Evolutionary conservation across 2,888 invertebrate genomes (phyloP).

Genomic region (Dione juno): DNA sequence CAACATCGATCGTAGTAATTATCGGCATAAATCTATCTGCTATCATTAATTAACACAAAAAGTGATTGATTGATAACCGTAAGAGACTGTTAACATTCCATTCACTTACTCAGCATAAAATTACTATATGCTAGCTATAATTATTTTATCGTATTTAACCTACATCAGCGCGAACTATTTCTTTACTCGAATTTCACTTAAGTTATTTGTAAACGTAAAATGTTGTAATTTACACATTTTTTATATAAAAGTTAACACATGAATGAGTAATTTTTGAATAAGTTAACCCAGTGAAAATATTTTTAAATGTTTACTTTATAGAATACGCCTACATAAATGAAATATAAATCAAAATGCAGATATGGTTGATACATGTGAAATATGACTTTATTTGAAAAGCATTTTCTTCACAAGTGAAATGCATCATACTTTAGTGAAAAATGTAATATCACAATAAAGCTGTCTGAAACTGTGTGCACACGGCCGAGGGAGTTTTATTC

Average conservation of each 20-base stretch:
- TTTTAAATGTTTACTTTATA: background rate
- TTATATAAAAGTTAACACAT: background rate
- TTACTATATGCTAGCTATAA: constrained; percentile 34
- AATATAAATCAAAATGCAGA: background rate
- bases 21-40: constrained; percentile 7
- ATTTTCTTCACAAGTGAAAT: background rate
- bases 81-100: constrained; percentile 43
- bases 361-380: background rate
- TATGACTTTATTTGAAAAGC: background rate
- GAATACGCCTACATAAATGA: background rate
- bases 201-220: background rate
- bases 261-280: background rate
- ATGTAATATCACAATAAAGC: constrained; percentile 10
- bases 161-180: constrained; percentile 28
- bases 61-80: constrained; percentile 44
- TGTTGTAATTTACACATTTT: background rate
- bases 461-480: background rate
- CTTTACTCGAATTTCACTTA: constrained; percentile 21
- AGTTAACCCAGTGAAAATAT: background rate
- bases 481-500: background rate
- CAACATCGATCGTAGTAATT: constrained; percentile 3
- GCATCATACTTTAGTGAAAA: constrained; percentile 1
- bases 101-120: constrained; percentile 36
- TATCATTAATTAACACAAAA: constrained; percentile 39
- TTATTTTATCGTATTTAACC: constrained; percentile 35